Evolutionary conservation across 2,888 invertebrate species (phyloP).

Genomic region (Polymixis lichenea): DNA sequence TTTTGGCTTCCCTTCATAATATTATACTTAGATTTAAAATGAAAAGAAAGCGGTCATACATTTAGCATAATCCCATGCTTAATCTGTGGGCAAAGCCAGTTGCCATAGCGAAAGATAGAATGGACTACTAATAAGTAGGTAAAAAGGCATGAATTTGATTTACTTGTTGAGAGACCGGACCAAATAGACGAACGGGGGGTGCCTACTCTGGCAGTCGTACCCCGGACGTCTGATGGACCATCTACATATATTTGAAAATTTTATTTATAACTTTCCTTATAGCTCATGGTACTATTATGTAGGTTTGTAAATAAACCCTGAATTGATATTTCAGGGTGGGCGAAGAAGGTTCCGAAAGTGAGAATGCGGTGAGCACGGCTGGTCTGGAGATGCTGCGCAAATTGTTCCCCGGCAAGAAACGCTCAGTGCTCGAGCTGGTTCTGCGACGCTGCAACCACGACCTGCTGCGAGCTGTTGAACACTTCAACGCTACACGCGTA

Average conservation of each 20-base stretch:
- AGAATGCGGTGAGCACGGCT: conserved; percentile 91
- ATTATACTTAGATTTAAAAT: background rate
- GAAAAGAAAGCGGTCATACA: background rate
- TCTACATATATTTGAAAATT: too few relatives aligned
- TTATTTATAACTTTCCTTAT: too few relatives aligned
- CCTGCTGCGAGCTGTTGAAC: conserved; percentile 96
- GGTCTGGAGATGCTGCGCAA: conserved; percentile 96
- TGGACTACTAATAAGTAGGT: too few relatives aligned
- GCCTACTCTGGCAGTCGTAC: too few relatives aligned
- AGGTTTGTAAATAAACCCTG: background rate
- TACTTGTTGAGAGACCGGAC: too few relatives aligned
- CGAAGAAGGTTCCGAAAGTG: conserved; percentile 76
- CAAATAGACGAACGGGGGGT: too few relatives aligned
- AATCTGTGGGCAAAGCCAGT: background rate
- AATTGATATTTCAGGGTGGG: conserved; percentile 56
- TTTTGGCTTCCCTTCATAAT: background rate
- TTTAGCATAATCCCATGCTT: background rate
- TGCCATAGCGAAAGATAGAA: too few relatives aligned
- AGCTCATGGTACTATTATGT: too few relatives aligned
- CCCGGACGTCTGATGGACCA: too few relatives aligned
- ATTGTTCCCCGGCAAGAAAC: conserved; percentile 97
- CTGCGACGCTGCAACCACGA: conserved; percentile 98
- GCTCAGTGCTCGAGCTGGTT: conserved; percentile 97
- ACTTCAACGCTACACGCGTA: conserved; percentile 92
- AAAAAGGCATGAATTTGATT: too few relatives aligned